Conservation (phyloP, 64 coral and sea anemone species). For the Stichodactyla mertensii region DNA sequence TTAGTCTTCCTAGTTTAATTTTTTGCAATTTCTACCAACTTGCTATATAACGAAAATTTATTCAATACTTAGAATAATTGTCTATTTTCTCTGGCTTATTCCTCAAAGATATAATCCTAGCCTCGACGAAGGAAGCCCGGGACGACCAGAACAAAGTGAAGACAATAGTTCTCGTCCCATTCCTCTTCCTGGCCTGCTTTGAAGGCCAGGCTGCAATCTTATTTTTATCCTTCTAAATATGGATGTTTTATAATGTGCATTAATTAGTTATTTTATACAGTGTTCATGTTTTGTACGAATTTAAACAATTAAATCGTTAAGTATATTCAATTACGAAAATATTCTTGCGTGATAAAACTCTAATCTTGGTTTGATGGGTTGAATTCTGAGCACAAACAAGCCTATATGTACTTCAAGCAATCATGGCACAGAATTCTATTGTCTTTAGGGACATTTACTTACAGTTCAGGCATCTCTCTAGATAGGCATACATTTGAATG, state of each 20-base stretch:
- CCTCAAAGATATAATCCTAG: background rate
- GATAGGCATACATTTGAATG: too few species aligned
- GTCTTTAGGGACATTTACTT: too few species aligned
- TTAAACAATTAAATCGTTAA: background rate
- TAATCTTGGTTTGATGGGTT: background rate
- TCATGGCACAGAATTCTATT: too few species aligned
- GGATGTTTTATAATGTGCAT: constrained; percentile 9
- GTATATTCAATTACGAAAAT: background rate
- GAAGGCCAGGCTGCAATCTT: background rate
- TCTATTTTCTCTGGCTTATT: background rate
- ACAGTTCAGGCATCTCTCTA: too few species aligned
- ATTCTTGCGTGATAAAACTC: background rate
- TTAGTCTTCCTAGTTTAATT: background rate
- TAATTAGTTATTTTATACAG: background rate
- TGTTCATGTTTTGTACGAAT: constrained; percentile 3
- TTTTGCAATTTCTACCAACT: background rate
- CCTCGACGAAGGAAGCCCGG: background rate
- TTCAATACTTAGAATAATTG: background rate
- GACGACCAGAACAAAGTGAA: background rate
- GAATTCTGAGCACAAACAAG: too few species aligned
- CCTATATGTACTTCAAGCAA: background rate
- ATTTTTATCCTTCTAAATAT: background rate
- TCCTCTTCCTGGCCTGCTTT: background rate
- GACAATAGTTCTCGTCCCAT: background rate
- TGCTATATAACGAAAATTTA: background rate